Evolutionary conservation across 2,888 invertebrate species (phyloP), one percentile per base, ranked within the genome.

Genomic region (Pseudeuparius sepicola): DNA sequence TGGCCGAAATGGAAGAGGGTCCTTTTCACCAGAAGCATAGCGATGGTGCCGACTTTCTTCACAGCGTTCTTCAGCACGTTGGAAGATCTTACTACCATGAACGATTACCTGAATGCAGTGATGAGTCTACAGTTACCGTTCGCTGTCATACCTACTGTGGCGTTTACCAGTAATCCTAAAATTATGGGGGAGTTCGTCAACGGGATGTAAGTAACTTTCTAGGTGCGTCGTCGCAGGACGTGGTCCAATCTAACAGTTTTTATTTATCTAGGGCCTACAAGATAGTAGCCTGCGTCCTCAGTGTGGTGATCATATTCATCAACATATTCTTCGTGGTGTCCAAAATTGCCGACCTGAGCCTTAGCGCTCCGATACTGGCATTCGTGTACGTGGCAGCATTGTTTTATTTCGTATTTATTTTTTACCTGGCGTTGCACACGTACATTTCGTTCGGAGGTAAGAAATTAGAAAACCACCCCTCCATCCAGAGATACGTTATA

Each of bases 111-210:
- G 26, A 89, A 89, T 61, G 84, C 85, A 2, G 71, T 89, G 4
- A 86, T 88, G 85, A 78, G 81, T 46, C 63, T 89, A n/a, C 87
- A 87, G 56, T 63, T 89, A 42, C 89, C 89, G 1, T 89, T 89
- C 57, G 89, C 89, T 2, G 72, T 83, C 4, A 67, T 89, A 39
- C 89, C 89, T 3, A 79, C 84, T 1, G 75, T 90, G 39, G 85
- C 87, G 0, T 87, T 90, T 54, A 87, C 88, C 1, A 81, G 83
- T 34, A 78, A 79, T 48, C 58, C 61, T 3, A 66, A 69, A 31
- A 75, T 89, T 26, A 90, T 89, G 89, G 82, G 83, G 18, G 75
- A 81, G 47, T 89, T 88, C 59, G 73, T 70, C 18, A 87, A 84
- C 63, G 81, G 82, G 62, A 41, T 72, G 82, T 82, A 62, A 66